A percentile compares a stretch with the other conserved stretches of the same genome.
These are phyloP conservation scores for Ramazzottius varieornatus DNA, from an alignment of 2,888 invertebrate genomes.

Conservation along the genomic window DNA sequence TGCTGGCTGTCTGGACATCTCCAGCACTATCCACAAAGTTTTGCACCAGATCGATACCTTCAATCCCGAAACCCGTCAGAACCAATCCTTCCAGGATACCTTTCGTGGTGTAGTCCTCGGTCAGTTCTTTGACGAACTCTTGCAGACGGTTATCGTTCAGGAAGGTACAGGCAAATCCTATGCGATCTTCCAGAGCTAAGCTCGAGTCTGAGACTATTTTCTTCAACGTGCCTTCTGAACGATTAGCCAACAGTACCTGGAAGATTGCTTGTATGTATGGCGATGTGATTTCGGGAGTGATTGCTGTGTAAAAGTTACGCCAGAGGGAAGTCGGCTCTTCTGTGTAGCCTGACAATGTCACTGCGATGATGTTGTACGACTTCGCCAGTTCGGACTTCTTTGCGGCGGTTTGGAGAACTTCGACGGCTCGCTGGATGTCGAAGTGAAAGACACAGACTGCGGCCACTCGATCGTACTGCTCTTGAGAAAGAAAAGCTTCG, in stretches of 20 bases:
- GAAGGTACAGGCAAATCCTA: slow-evolving; percentile 69
- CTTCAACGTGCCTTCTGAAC: not conserved
- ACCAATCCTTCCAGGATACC: slow-evolving; percentile 3
- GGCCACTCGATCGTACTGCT: slow-evolving; percentile 18
- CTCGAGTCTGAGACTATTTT: not conserved
- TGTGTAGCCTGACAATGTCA: slow-evolving; percentile 21
- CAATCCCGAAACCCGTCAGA: slow-evolving; percentile 16
- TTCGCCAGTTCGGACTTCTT: slow-evolving; percentile 4
- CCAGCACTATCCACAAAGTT: slow-evolving; percentile 57
- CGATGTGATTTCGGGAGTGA: slow-evolving; percentile 10
- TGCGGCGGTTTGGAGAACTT: slow-evolving; percentile 13
- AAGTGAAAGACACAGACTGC: slow-evolving; percentile 21
- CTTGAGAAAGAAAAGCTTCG: slow-evolving; percentile 10
- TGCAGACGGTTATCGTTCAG: slow-evolving; percentile 20
- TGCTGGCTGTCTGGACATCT: slow-evolving; percentile 67
- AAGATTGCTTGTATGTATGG: not conserved
- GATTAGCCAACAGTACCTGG: slow-evolving; percentile 10
- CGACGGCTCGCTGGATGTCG: slow-evolving; percentile 16
- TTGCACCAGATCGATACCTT: slow-evolving; percentile 43
- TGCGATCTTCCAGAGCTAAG: slow-evolving; percentile 53
- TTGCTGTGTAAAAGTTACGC: slow-evolving; percentile 16
- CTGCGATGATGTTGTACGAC: slow-evolving; percentile 15
- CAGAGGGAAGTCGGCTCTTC: slow-evolving; percentile 18
- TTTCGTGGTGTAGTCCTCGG: slow-evolving; percentile 1
- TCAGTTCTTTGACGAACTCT: slow-evolving; percentile 5